These are phyloP conservation scores for Folsomia manolachei DNA, from an alignment of 2,888 invertebrate genomes.

Conservation along the genomic window DNA sequence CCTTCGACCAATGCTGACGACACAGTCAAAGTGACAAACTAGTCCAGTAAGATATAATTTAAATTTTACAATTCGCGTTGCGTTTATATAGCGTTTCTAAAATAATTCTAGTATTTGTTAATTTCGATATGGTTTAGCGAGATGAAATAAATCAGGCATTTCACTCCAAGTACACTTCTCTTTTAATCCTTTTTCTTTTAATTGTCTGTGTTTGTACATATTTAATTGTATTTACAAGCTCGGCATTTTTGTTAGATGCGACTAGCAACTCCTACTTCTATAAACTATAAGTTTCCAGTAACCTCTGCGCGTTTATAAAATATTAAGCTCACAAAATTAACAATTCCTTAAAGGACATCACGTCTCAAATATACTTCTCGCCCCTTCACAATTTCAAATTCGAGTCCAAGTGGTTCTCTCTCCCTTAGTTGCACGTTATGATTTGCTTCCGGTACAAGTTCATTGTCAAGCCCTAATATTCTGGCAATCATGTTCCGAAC, in stretches of 20 bases:
- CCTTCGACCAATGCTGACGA: background rate
- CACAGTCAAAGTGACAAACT: background rate
- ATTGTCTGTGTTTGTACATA: no score
- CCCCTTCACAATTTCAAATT: conserved; percentile 16
- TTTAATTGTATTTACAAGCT: no score
- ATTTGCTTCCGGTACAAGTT: background rate
- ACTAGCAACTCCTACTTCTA: no score
- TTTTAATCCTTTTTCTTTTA: no score
- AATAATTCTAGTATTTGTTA: no score
- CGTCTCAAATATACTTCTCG: background rate
- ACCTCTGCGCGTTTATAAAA: no score
- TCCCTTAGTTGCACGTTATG: background rate
- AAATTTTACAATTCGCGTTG: background rate
- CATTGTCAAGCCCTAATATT: conserved; percentile 37
- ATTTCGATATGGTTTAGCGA: no score
- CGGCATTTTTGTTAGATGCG: no score
- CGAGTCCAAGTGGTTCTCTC: background rate
- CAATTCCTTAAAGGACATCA: background rate
- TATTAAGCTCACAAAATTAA: background rate
- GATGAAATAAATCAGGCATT: no score
- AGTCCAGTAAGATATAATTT: background rate
- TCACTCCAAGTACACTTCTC: no score
- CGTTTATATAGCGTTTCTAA: no score
- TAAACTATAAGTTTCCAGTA: no score
- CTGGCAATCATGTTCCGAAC: conserved; percentile 41